Evolutionary conservation across 2,797 vertebrate genomes (phyloP).

Genomic region (Melopsittacus undulatus): DNA sequence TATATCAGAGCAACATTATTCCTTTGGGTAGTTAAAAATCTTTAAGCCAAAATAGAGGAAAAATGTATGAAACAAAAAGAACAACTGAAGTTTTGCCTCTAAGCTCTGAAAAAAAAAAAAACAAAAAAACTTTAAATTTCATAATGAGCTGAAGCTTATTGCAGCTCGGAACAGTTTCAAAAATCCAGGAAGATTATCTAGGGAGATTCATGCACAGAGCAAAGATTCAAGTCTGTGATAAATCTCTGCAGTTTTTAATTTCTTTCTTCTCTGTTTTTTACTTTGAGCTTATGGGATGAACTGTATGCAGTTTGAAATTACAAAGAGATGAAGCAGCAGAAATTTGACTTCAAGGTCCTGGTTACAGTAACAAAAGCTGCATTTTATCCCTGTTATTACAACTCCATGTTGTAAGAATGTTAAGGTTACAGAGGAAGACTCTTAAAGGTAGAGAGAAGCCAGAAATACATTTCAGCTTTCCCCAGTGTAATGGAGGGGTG

Average conservation of each 20-base stretch:
- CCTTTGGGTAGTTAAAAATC: constrained; percentile 16
- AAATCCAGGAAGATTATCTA: constrained; percentile 2
- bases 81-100: background rate
- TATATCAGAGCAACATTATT: constrained; percentile 25
- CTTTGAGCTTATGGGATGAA: background rate
- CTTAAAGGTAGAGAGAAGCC: background rate
- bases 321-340: constrained; percentile 25
- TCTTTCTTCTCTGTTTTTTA: background rate
- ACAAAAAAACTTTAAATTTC: background rate
- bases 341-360: background rate
- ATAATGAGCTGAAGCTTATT: background rate
- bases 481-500: background rate
- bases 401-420: background rate
- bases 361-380: background rate
- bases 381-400: background rate
- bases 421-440: background rate
- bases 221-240: background rate
- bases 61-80: background rate
- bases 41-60: background rate
- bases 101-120: background rate
- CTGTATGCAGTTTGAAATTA: constrained; percentile 7
- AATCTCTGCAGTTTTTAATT: background rate
- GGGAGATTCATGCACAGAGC: background rate
- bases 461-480: background rate
- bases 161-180: background rate